Conservation (phyloP, 2,113 vertebrate genomes). For the Brevimyrus niger region DNA sequence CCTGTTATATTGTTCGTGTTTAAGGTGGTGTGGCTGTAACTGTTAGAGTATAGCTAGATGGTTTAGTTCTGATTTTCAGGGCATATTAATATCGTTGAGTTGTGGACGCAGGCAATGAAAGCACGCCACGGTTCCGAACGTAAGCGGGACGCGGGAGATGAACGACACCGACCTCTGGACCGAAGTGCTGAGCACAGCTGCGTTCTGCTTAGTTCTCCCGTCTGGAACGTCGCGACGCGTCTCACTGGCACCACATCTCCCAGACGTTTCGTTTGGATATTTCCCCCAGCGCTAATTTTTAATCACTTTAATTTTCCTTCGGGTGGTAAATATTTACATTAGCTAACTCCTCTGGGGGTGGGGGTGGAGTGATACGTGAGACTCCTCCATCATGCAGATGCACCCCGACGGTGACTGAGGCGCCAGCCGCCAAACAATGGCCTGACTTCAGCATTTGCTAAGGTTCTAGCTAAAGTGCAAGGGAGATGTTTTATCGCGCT, state of each 20-base stretch:
- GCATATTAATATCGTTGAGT: no score
- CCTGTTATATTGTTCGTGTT: background rate
- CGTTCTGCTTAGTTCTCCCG: background rate
- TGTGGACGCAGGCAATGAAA: background rate
- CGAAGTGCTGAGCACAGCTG: background rate
- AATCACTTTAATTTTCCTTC: background rate
- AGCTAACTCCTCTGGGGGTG: background rate
- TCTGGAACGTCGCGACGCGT: background rate
- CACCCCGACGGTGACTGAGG: background rate
- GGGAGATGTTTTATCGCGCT: background rate
- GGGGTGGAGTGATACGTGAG: no score
- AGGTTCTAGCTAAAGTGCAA: background rate
- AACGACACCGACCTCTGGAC: background rate
- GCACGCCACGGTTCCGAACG: background rate
- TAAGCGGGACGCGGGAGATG: background rate
- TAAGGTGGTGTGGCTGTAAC: background rate
- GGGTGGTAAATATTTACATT: conserved; percentile 8
- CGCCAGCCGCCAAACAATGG: background rate
- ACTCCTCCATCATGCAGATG: background rate
- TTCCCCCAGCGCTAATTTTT: background rate
- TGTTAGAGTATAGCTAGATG: background rate
- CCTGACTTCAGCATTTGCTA: background rate
- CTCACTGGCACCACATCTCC: background rate
- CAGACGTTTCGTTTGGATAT: background rate
- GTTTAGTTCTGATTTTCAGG: background rate